phyloP scores from a whole-genome alignment of 2,888 invertebrate genomes.

The Sesia bembeciformis region DNA sequence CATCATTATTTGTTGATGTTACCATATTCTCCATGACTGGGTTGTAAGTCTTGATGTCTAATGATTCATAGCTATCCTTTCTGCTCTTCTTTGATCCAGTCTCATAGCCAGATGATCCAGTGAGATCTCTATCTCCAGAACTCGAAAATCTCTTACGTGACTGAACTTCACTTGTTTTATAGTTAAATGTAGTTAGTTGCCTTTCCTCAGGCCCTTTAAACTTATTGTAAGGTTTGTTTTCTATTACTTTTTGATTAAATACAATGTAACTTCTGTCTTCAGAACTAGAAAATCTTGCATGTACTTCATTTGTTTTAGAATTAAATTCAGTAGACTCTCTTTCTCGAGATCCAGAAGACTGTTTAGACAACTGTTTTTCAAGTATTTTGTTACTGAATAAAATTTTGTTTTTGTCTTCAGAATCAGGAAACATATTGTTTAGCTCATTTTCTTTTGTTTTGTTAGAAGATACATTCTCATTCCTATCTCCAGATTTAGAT shows the following conservation, averaged over 20 bases:
- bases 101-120: constrained; percentile 51
- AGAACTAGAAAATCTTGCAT: background rate
- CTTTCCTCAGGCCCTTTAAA: background rate
- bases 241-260: background rate
- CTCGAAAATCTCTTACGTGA: constrained; percentile 42
- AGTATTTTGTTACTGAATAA: no score
- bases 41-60: constrained; percentile 28
- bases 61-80: constrained; percentile 23
- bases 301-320: background rate
- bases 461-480: no score
- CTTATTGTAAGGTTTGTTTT: background rate
- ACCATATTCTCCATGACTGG: constrained; percentile 66
- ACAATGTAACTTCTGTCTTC: background rate
- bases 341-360: background rate
- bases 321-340: background rate
- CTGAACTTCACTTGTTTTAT: constrained; percentile 17
- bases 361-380: background rate
- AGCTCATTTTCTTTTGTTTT: no score
- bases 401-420: no score
- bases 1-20: constrained; percentile 57
- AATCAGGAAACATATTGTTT: no score
- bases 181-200: background rate
- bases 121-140: constrained; percentile 44
- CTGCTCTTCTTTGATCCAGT: constrained; percentile 41
- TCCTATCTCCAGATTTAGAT: no score